Evolutionary conservation across 1,140 invertebrate species (phyloP).

Genomic region (Drosophila aff.): DNA sequence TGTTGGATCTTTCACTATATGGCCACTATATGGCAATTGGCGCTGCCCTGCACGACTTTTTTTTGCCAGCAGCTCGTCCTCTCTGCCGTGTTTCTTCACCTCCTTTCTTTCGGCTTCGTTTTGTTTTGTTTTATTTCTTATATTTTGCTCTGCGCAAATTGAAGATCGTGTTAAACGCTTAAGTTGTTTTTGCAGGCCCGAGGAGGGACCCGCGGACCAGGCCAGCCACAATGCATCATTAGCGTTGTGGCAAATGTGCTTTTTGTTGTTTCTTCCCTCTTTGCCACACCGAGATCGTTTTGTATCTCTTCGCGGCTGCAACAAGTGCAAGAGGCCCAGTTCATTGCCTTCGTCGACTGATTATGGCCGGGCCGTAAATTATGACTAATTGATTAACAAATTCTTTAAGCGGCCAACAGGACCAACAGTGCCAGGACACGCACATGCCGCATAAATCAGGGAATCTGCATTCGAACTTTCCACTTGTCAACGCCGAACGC

Average conservation of each 20-base stretch:
- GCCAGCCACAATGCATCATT: slow-evolving; percentile 76
- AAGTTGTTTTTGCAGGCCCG: slow-evolving; percentile 59
- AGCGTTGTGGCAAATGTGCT: slow-evolving; percentile 78
- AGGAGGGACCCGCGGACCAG: slow-evolving; percentile 17
- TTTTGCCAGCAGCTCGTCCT: slow-evolving; percentile 27
- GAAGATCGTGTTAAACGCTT: slow-evolving; percentile 83
- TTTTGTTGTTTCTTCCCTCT: not conserved
- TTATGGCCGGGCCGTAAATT: slow-evolving; percentile 77
- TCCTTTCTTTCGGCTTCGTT: slow-evolving; percentile 45
- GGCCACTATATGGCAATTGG: slow-evolving; percentile 57
- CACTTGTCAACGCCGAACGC: slow-evolving; percentile 53
- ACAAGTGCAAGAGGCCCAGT: slow-evolving; percentile 70
- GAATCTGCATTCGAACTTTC: slow-evolving; percentile 53
- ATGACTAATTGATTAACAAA: slow-evolving; percentile 83
- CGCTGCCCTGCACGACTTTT: slow-evolving; percentile 71
- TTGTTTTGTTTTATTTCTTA: slow-evolving; percentile 51
- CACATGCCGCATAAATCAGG: slow-evolving; percentile 65
- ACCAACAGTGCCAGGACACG: slow-evolving; percentile 49
- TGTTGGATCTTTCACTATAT: slow-evolving; percentile 23
- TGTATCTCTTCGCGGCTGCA: slow-evolving; percentile 49
- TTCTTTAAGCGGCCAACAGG: slow-evolving; percentile 52
- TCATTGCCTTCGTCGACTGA: slow-evolving; percentile 69
- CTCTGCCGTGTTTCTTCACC: slow-evolving; percentile 7
- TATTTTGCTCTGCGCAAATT: slow-evolving; percentile 69
- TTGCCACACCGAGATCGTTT: slow-evolving; percentile 50